Evolutionary conservation across 2,113 vertebrate species (phyloP), one percentile per base, ranked within the genome.

Genomic region (Aptenodytes patagonicus): DNA sequence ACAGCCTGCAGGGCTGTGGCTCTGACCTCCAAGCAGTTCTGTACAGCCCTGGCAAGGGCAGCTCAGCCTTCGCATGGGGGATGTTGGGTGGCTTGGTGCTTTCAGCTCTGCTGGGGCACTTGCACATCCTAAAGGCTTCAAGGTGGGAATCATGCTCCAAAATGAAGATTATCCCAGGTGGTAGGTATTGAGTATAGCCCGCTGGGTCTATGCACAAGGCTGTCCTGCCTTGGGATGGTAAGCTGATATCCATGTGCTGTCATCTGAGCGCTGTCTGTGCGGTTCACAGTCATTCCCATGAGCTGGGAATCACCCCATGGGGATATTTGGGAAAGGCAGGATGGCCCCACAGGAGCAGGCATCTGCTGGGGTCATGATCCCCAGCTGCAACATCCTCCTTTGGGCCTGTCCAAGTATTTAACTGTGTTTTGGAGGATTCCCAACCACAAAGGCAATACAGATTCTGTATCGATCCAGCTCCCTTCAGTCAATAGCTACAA

Each of bases 341-440:
- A 44, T 49, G 93, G 69, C 49, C 90, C 51, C 54, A 21, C 1
- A 2, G 61, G 34, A 90, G 49, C 65, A 69, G 51, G 66, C 95
- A 93, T 70, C 95, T 95, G 84, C 76, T 76, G 57, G 46, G 90
- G 92, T 96, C 93, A 65, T 2, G 90, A 77, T 92, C 88, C 84
- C 90, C 91, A 92, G 87, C 91, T 95, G 93, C 38, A 89, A 11
- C 84, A 65, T 51, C 68, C 66, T 88, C 58, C 87, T 83, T 16
- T 54, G 82, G 85, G 69, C 25, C 90, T 85, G 90, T 57, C 84
- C 22, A 46, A 94, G 71, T 75, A 32, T 86, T 93, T 80, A 38
- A 26, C 36, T 51, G 40, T 6, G 13, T 71, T 87, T 89, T 40
- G 71, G 58, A 86, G 84, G 64, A 69, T 42, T 90, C 64, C 46